phyloP scores from a whole-genome alignment of 2,888 invertebrate genomes.

The Portevinia maculata region DNA sequence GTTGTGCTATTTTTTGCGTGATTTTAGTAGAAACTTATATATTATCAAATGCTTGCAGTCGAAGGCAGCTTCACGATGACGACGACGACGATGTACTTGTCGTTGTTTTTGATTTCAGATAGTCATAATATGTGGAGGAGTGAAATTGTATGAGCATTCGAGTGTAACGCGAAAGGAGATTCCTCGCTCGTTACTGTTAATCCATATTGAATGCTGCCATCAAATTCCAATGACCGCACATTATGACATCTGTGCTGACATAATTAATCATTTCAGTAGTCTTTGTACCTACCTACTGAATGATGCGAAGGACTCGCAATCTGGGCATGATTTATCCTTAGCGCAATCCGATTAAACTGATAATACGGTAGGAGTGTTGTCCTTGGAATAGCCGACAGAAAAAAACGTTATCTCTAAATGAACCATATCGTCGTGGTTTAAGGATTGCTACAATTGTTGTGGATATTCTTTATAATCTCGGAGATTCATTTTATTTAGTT shows the following conservation, averaged over 20 bases:
- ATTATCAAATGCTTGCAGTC: constrained; percentile 65
- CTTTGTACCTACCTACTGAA: constrained; percentile 4
- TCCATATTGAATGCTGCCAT: constrained; percentile 68
- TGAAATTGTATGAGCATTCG: neutral
- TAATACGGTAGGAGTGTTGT: neutral
- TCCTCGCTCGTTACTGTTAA: constrained; percentile 60
- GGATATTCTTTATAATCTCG: neutral
- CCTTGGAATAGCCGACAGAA: neutral
- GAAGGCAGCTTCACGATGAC: constrained; percentile 30
- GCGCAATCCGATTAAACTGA: constrained; percentile 43
- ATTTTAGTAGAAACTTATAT: constrained; percentile 70
- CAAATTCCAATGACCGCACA: constrained; percentile 73
- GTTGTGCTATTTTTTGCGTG: constrained; percentile 43
- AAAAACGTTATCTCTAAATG: constrained; percentile 4
- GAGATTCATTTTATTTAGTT: too few species aligned
- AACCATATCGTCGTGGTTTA: neutral
- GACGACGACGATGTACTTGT: constrained; percentile 1
- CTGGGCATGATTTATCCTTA: constrained; percentile 48
- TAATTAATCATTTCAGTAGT: constrained; percentile 65
- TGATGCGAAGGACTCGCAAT: constrained; percentile 40
- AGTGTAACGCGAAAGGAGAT: constrained; percentile 43
- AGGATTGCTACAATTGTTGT: too few species aligned
- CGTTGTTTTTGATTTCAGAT: constrained; percentile 17
- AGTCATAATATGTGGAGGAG: constrained; percentile 1
- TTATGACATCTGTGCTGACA: constrained; percentile 70